These are phyloP conservation scores for Aphis gossypii DNA, from an alignment of 1,140 invertebrate genomes.

Conservation along the genomic window DNA sequence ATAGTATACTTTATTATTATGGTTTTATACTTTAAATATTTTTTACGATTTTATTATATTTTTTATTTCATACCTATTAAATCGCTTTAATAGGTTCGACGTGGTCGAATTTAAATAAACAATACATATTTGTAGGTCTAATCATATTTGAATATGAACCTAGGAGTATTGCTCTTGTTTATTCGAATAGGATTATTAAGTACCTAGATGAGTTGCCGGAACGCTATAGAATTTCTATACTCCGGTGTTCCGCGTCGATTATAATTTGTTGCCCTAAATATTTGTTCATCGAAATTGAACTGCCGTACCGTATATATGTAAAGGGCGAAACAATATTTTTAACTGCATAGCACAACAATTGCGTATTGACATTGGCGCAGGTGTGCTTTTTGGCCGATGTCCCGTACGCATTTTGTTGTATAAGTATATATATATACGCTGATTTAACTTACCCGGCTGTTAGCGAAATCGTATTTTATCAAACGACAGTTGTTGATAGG, in stretches of 20 bases:
- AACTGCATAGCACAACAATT: conserved; percentile 48
- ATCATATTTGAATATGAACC: not conserved
- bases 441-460: not conserved
- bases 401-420: conserved; percentile 55
- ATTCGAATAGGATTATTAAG: not conserved
- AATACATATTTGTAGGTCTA: not conserved
- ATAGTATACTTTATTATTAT: not conserved
- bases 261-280: conserved; percentile 10
- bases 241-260: not conserved
- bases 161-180: not conserved
- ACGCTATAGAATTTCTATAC: not conserved
- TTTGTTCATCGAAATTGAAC: conserved; percentile 3
- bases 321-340: conserved; percentile 32
- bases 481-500: conserved; percentile 20
- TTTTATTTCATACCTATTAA: not conserved
- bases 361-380: conserved; percentile 55
- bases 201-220: not conserved
- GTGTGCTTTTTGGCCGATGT: conserved; percentile 37
- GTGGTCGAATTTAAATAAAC: not conserved
- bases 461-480: not conserved
- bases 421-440: conserved; percentile 24
- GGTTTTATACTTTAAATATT: not conserved
- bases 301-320: not conserved
- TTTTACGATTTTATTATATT: not conserved
- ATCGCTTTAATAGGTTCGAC: not conserved